These are phyloP conservation scores for Chaetops frenatus DNA, from an alignment of 2,113 vertebrate genomes.

Conservation along the genomic window DNA sequence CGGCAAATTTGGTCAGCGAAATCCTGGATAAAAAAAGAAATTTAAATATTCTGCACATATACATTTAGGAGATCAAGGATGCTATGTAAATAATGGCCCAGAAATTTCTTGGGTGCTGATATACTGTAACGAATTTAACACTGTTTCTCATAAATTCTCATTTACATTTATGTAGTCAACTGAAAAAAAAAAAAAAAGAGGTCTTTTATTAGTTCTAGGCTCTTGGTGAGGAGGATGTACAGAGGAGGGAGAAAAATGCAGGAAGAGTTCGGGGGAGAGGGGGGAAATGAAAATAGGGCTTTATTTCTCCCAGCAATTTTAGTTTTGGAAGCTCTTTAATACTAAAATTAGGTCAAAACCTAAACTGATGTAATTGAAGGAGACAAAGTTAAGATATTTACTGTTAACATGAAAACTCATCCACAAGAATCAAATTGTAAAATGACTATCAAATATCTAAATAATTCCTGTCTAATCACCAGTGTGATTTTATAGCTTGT, in stretches of 20 bases:
- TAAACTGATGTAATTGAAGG: background rate
- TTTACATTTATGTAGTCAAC: background rate
- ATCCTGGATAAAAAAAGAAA: background rate
- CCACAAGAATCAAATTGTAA: background rate
- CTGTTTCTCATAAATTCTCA: background rate
- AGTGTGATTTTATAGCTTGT: background rate
- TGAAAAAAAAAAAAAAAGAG: background rate
- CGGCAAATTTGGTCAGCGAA: background rate
- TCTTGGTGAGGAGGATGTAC: background rate
- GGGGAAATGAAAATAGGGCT: background rate
- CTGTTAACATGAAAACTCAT: background rate
- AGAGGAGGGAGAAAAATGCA: background rate
- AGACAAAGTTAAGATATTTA: background rate
- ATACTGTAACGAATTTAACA: background rate
- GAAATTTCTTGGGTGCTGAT: background rate
- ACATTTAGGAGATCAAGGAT: background rate
- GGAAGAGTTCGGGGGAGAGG: accelerated
- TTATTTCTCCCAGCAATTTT: conserved; percentile 3
- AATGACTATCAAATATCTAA: background rate
- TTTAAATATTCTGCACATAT: background rate
- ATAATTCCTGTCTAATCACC: background rate
- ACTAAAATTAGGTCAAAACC: background rate
- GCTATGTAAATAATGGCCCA: background rate
- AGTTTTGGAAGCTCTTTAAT: background rate
- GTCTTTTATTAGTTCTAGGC: background rate